Evolutionary conservation across 2,888 invertebrate genomes (phyloP), one percentile per base, ranked within the genome.

Genomic region (Stenchaetothrips biformis): DNA sequence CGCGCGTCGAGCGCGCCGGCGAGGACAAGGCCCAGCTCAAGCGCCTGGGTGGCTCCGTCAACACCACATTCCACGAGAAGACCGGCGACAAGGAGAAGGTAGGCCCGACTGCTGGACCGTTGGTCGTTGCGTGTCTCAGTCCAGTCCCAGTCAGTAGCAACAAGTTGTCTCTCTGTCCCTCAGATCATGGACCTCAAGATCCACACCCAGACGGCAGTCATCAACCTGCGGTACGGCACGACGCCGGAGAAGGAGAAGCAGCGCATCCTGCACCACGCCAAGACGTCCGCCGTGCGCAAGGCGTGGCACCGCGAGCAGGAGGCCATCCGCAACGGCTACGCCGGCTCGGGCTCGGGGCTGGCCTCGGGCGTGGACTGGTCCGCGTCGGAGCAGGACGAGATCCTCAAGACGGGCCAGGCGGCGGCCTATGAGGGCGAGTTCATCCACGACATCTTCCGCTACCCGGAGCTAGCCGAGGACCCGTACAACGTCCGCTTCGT

Each of bases 301-400:
- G 96, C 98, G 77, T 98, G 98, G 98, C 94, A 94, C 85, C 91
- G 95, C 81, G 97, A 98, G 86, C 93, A 94, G 82, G 96, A 97
- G 85, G 92, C 94, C 6, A 88, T 95, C 77, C 92, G 94, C 82
- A 91, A 91, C 81, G 95, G 94, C 67, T 90, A 94, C 37, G 92
- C 92, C 79, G 94, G 94, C 48, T 90, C 90, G 82, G 88, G 93
- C 74, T n/a, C 67, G 25, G 83, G 83, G 11, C 82, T 85, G 74
- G 84, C 84, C 1, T 83, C 84, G 0, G 81, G 82, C n/a, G 81
- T 83, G 21, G 96, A 96, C 83, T 98, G 98, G 97, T 92, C 94
- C 82, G 92, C 94, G 79, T 91, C 92, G 78, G 97, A 98, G 88
- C 91, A 93, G 83, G 95, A 97, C 84, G 96, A 97, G 88, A 93